Evolutionary conservation across 2,113 vertebrate genomes (phyloP).

Genomic region (Alectura lathami): DNA sequence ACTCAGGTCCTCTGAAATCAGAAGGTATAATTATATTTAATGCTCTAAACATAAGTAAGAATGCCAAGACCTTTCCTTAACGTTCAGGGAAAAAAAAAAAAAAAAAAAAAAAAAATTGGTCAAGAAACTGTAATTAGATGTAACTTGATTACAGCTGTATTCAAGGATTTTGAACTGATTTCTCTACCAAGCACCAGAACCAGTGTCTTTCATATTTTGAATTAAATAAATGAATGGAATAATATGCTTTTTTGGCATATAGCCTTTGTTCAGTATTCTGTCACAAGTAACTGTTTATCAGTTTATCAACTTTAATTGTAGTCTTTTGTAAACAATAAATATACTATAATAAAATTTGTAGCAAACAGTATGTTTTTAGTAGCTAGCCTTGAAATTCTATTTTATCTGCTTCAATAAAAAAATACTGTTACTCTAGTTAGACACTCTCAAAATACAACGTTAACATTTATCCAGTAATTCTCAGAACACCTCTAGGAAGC

Average conservation of each 20-base stretch:
- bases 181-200: neutral
- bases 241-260: neutral
- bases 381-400: neutral
- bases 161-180: neutral
- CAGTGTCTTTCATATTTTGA: neutral
- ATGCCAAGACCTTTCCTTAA: neutral
- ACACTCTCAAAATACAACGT: neutral
- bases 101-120: neutral
- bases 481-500: neutral
- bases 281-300: neutral
- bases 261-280: neutral
- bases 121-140: neutral
- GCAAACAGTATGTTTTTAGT: neutral
- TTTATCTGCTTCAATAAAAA: neutral
- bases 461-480: neutral
- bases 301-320: neutral
- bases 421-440: neutral
- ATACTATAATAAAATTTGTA: neutral
- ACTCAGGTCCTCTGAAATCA: neutral
- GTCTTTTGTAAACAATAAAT: neutral
- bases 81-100: neutral
- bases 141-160: neutral
- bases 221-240: neutral
- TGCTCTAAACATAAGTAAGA: neutral
- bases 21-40: neutral